Base-by-base conservation (phyloP, 1,140 invertebrate genomes). In the Yoshiicerus persimilis region DNA sequence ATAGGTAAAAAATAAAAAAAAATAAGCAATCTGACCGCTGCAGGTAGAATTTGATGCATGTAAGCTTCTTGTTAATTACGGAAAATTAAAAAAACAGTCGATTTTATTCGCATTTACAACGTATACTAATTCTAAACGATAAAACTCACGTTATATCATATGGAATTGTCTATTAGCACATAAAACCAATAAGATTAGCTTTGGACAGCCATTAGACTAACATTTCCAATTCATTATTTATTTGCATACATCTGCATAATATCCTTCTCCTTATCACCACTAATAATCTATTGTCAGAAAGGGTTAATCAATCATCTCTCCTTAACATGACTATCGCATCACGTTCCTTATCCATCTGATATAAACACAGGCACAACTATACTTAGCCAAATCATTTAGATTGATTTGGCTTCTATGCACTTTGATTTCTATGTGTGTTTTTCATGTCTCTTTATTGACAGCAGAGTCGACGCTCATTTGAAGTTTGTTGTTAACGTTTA, bases 241-340 rank as follows among this genome's bases (percentile, higher is more conserved):
- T 84, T 84, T 84, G 83, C 83, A 84, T 84, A 47, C 38, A 84
- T 84, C 83, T 84, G 83, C 83, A 84, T 84, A 84, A 84, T 47
- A 84, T 47, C 83, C 83, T 84, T 84, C 83, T 84, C 32, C 83
- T 84, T 84, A 84, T 84, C 83, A 84, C 41, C 83, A 41, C 41
- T 84, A 84, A 84, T 84, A 84, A 84, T 84, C 83, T 84, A 84
- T 84, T 84, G 83, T 84, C 83, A 84, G 47, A 56, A 47, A 84
- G 38, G 83, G 83, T 84, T 84, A 84, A 84, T 84, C 83, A 84
- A 84, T 84, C 83, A 84, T 84, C 83, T 47, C 83, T 80, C 6
- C 75, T 80, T 80, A 80, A 80, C 75, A 80, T 80, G 75, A 80
- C 75, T 80, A 80, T 80, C 75, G 75, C 75, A 80, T 80, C 75